Conservation (phyloP, 2,113 vertebrate genomes). For the Catharus minimus region DNA sequence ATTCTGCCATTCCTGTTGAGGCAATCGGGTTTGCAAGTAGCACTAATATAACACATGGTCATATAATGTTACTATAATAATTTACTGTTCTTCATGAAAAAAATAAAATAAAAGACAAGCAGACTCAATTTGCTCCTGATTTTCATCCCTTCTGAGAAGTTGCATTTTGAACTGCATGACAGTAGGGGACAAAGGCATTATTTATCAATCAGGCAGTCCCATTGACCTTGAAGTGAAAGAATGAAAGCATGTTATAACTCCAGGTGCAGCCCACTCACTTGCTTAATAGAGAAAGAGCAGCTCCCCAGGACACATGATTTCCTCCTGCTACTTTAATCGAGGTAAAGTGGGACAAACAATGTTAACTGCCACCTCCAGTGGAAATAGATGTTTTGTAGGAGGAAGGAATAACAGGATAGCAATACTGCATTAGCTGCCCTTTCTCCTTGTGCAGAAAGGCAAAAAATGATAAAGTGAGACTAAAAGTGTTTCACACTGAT, state of each 20-base stretch:
- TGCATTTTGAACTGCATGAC: neutral
- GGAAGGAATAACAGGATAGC: neutral
- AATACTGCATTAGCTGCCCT: neutral
- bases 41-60: neutral
- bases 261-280: constrained; percentile 22
- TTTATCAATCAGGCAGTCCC: neutral
- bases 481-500: neutral
- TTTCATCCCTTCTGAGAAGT: neutral
- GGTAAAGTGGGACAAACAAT: constrained; percentile 53
- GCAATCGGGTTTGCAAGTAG: neutral
- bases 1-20: neutral
- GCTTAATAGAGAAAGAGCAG: constrained; percentile 14
- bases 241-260: constrained; percentile 3
- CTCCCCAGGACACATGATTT: constrained; percentile 27
- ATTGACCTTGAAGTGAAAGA: constrained; percentile 45
- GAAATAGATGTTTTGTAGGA: constrained; percentile 27
- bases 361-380: constrained; percentile 30
- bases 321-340: constrained; percentile 46
- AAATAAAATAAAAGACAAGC: neutral
- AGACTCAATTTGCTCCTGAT: neutral
- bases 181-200: neutral
- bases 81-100: neutral
- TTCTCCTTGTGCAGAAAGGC: neutral
- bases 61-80: neutral
- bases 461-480: constrained; percentile 20